Base-by-base conservation (phyloP, 2,888 invertebrate genomes). In the Noctua janthina region DNA sequence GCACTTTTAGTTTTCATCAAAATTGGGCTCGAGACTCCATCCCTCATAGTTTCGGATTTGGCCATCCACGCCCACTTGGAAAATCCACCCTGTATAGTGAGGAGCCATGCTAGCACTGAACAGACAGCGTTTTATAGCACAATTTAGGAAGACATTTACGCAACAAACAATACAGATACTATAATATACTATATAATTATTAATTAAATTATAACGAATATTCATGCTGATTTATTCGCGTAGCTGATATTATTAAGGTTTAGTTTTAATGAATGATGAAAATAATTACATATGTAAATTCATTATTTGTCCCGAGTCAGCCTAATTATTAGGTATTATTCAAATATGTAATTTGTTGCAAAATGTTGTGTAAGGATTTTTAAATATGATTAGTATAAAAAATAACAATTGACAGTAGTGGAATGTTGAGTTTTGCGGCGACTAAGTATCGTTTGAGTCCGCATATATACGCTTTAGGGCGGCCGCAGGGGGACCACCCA, bases 231-330 rank as follows among this genome's bases (percentile, higher is more conserved):
- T 92, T 91, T 94, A 91, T 93, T 93, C 89, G 92, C 91, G 92
- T 95, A 95, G 93, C 92, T 94, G 92, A 93, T 95, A 95, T 94
- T 93, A 92, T 93, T 95, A 95, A 95, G 94, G 86, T 93, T 94
- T 96, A 95, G 94, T 95, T 94, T 89, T 92, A 93, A 93, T 91
- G 81, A 91, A 90, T 84, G 82, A 87, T 79, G 71, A 86, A 90
- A 91, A 89, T 90, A 54, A 10, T 51, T 51, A 54, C 54, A 20
- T 23, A 87, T 86, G 87, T 88, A 90, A 90, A 91, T 92, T 90
- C 90, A 90, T 91, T 89, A 91, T 89, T 91, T 92, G 89, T 93
- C 90, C 89, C 90, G 92, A 95, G 93, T 95, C 95, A 95, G 93
- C 92, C 93, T 95, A 94, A 95, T 95, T 96, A 96, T 94, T 95